Conservation (phyloP, 1,140 invertebrate species). For the Caerostris darwini region DNA sequence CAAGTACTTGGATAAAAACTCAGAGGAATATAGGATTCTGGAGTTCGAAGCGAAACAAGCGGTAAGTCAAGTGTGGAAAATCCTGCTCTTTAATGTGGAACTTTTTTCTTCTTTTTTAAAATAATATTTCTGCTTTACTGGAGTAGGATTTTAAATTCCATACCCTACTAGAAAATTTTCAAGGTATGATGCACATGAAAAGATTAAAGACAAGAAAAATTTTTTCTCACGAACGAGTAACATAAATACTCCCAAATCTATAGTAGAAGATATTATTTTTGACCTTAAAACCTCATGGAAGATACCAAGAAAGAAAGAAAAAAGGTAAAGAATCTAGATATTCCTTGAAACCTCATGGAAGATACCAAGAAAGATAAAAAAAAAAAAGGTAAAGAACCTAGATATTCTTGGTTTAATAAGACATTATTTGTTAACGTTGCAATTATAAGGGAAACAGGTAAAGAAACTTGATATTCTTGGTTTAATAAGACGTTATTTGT, state of each 20-base stretch:
- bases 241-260: not conserved
- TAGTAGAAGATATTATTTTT: not conserved
- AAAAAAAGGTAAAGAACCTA: not conserved
- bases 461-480: not conserved
- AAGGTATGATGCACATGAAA: not conserved
- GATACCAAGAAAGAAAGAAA: not conserved
- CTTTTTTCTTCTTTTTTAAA: not conserved
- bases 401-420: not conserved
- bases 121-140: not conserved
- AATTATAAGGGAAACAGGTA: not conserved
- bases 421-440: not conserved
- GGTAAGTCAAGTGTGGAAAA: conserved; percentile 83
- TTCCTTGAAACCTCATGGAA: not conserved
- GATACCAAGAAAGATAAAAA: not conserved
- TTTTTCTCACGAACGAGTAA: not conserved
- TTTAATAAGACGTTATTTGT: not conserved
- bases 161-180: not conserved
- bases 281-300: not conserved
- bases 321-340: not conserved
- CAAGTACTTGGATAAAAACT: conserved; percentile 88
- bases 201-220: not conserved
- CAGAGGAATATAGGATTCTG: conserved; percentile 90
- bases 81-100: not conserved
- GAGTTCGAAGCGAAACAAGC: conserved; percentile 92
- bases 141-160: not conserved